Evolutionary conservation across 2,888 invertebrate species (phyloP).

Genomic region (Phortica magna): DNA sequence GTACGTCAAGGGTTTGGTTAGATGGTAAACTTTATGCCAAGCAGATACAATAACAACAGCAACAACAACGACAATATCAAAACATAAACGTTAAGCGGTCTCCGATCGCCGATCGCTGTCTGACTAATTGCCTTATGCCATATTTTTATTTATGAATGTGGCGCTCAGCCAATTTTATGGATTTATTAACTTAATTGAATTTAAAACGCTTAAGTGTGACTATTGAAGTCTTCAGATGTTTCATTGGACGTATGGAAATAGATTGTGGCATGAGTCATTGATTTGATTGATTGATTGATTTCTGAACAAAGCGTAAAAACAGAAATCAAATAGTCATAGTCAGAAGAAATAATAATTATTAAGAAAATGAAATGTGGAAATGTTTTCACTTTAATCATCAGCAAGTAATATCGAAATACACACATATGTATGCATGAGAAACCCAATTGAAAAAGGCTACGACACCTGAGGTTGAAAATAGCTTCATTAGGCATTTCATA

Average conservation of each 20-base stretch:
- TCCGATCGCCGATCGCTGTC: constrained; percentile 29
- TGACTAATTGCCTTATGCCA: constrained; percentile 54
- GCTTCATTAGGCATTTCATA: too few relatives aligned
- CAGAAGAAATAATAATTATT: too few relatives aligned
- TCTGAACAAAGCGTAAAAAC: too few relatives aligned
- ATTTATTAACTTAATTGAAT: constrained; percentile 68
- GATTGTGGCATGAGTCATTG: constrained; percentile 15
- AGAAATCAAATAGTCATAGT: too few relatives aligned
- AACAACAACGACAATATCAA: not conserved
- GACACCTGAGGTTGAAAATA: too few relatives aligned
- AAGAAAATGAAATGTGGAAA: too few relatives aligned
- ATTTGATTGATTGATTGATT: too few relatives aligned
- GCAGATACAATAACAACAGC: too few relatives aligned
- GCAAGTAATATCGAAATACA: too few relatives aligned
- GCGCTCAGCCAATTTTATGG: constrained; percentile 60
- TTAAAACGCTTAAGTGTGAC: constrained; percentile 48
- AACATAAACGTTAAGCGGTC: constrained; percentile 41
- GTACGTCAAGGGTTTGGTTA: not conserved
- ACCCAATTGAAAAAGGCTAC: too few relatives aligned
- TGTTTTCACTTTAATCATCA: too few relatives aligned
- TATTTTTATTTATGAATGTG: constrained; percentile 50
- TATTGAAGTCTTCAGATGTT: constrained; percentile 7
- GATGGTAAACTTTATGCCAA: not conserved
- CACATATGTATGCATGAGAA: too few relatives aligned
- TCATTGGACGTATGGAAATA: not conserved